Base-by-base conservation (phyloP, 2,888 invertebrate genomes). In the Gibbula magus region DNA sequence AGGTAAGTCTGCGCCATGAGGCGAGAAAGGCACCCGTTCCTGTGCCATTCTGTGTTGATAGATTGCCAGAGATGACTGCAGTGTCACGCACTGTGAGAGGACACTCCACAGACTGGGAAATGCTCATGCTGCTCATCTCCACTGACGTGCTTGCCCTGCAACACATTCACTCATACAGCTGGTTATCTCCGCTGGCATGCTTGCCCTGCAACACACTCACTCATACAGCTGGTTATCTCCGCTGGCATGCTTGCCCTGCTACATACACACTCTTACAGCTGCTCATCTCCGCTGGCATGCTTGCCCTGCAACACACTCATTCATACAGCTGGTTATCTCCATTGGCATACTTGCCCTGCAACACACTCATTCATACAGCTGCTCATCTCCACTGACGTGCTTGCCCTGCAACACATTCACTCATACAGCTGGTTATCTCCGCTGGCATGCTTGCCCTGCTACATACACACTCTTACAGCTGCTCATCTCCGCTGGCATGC, bases 91-190 rank as follows among this genome's bases (percentile, higher is more conserved):
- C 93, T 0, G 98, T 97, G 32, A 99, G 94, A 0, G 98, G 98
- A 70, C 97, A 96, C 92, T 99, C 98, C 73, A 99, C 96, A 0
- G 98, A 97, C 92, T 98, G 98, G 25, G 96, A 95, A 90, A 98
- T 96, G 70, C 96, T 96, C 96, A 98, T 97, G 13, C 96, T 96
- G n/a, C 96, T 97, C 51, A 98, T 95, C 94, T 98, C 98, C 85
- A 98, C 94, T 82, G 29, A n/a, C 4, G 45, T 61, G 61, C 61
- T 61, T 25, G 16, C 16, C 25, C 61, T 61, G 61, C 22, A 61
- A 18, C 29, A 25, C 2, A 22, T 22, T 8, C 2, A 61, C 45
- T 29, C 29, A 25, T 25, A 4, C 10, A 56, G 61, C 5, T 61
- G 13, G 4, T 0, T n/a, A 61, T 61, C 22, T 61, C 61, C 29